Evolutionary conservation across 2,888 invertebrate species (phyloP).

Genomic region (Chirona hameri): DNA sequence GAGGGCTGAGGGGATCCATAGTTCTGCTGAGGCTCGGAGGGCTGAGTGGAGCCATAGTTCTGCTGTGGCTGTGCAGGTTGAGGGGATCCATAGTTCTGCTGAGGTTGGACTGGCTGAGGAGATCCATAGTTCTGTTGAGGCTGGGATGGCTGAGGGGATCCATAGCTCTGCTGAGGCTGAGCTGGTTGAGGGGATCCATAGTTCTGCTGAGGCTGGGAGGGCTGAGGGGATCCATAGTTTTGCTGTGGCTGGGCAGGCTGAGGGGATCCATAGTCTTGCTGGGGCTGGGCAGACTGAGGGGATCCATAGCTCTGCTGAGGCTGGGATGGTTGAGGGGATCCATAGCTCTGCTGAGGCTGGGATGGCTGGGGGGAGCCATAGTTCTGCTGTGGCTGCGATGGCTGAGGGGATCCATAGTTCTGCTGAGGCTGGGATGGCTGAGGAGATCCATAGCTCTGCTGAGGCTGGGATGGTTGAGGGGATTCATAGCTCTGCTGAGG

Average conservation of each 20-base stretch:
- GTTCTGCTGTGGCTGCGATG: not conserved
- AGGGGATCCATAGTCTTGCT: not conserved
- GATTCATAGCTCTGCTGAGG: too few species aligned
- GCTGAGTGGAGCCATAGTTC: not conserved
- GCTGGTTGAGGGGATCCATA: not conserved
- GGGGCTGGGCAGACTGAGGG: not conserved
- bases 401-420: not conserved
- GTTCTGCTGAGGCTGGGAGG: not conserved
- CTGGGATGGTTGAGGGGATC: too few species aligned
- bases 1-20: not conserved
- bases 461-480: not conserved
- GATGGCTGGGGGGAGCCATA: not conserved
- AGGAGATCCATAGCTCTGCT: not conserved
- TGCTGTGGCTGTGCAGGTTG: not conserved
- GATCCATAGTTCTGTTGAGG: not conserved
- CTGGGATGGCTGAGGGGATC: not conserved
- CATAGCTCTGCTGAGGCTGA: not conserved
- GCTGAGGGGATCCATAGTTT: not conserved
- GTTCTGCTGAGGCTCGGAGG: not conserved
- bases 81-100: not conserved
- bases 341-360: not conserved
- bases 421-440: not conserved
- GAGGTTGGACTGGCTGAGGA: not conserved
- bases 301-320: not conserved
- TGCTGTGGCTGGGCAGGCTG: not conserved